phyloP scores from a whole-genome alignment of 1,140 invertebrate species.

The Neodiprion lecontei region DNA sequence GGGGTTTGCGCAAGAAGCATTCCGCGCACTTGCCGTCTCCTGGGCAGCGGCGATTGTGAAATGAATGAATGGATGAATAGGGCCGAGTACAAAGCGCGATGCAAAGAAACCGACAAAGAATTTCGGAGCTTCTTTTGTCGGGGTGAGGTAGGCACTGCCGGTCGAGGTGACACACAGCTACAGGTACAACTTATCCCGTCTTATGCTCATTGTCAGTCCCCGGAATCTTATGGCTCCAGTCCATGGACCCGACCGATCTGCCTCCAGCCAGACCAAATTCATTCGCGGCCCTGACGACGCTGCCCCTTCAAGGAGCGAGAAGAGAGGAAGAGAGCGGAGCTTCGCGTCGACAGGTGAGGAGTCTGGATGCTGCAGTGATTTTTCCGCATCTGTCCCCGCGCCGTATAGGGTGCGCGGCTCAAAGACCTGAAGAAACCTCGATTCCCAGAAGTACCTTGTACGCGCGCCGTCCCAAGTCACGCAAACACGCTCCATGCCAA shows the following conservation, averaged over 20 bases:
- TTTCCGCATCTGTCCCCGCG: slow-evolving; percentile 1
- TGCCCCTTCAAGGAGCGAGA: too few species aligned
- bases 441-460: not conserved
- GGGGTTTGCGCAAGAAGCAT: not conserved
- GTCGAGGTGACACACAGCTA: not conserved
- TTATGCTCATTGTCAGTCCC: not conserved
- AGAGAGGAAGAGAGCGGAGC: not conserved
- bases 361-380: slow-evolving; percentile 2
- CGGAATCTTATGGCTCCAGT: not conserved
- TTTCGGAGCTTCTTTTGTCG: not conserved
- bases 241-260: not conserved
- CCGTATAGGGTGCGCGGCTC: not conserved
- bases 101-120: slow-evolving; percentile 7
- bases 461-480: not conserved
- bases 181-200: not conserved
- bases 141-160: not conserved
- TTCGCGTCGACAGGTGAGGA: not conserved
- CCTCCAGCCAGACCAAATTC: not conserved
- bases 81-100: not conserved
- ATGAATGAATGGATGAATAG: slow-evolving; percentile 5
- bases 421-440: not conserved
- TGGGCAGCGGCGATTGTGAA: not conserved
- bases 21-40: not conserved
- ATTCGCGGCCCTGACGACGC: not conserved
- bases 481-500: not conserved